phyloP scores from a whole-genome alignment of 2,888 invertebrate genomes.

The Polylopha cassiicola region DNA sequence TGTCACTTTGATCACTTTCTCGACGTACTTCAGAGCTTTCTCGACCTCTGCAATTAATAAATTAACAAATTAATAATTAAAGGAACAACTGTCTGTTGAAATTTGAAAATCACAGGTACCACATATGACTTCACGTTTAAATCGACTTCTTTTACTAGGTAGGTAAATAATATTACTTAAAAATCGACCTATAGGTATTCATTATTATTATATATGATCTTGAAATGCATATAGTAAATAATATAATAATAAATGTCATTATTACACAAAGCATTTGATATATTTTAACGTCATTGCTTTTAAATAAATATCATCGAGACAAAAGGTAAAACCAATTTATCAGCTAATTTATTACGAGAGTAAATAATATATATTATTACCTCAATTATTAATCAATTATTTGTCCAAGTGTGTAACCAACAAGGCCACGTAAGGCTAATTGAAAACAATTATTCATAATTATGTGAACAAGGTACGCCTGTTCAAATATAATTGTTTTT shows the following conservation, averaged over 20 bases:
- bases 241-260: too few species aligned
- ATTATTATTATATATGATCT: too few species aligned
- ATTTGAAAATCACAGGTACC: too few species aligned
- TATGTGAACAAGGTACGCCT: slow-evolving; percentile 6
- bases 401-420: slow-evolving; percentile 18
- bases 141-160: too few species aligned
- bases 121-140: too few species aligned
- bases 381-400: slow-evolving; percentile 24
- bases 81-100: too few species aligned
- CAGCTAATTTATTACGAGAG: slow-evolving; percentile 22
- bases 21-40: slow-evolving; percentile 36
- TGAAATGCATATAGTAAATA: too few species aligned
- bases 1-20: slow-evolving; percentile 32
- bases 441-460: not conserved
- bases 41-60: slow-evolving; percentile 43
- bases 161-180: too few species aligned
- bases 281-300: too few species aligned
- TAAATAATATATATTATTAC: slow-evolving; percentile 20
- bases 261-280: too few species aligned
- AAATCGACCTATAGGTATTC: too few species aligned
- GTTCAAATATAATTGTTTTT: slow-evolving; percentile 17
- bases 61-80: too few species aligned
- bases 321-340: not conserved
- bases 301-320: not conserved
- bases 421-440: slow-evolving; percentile 16